Percentiles rank a stretch among this genome's conserved stretches.
These are phyloP conservation scores for Acronicta psi DNA, from an alignment of 2,888 invertebrate genomes.

Conservation along the genomic window DNA sequence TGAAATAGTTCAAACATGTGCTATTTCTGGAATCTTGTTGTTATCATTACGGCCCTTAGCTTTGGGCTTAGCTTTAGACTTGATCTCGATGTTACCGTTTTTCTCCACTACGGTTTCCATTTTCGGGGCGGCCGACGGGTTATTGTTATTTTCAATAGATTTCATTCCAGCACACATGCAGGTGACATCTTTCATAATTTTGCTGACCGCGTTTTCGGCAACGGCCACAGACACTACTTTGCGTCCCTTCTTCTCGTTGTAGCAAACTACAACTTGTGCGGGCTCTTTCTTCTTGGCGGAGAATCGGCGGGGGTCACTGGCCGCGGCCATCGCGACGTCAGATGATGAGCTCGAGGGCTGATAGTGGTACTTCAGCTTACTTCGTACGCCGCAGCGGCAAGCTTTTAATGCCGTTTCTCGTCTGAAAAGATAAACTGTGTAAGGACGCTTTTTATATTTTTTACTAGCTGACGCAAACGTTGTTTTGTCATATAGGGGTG, in stretches of 20 bases:
- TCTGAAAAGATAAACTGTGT: slow-evolving; percentile 56
- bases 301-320: slow-evolving; percentile 16
- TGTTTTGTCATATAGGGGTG: no score
- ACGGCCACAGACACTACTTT: slow-evolving; percentile 58
- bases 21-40: slow-evolving; percentile 62
- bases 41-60: slow-evolving; percentile 40
- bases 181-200: slow-evolving; percentile 18
- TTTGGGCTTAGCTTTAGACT: slow-evolving; percentile 4
- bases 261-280: slow-evolving; percentile 65
- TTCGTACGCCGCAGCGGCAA: slow-evolving; percentile 77
- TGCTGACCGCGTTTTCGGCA: background rate
- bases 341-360: slow-evolving; percentile 78
- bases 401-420: slow-evolving; percentile 70
- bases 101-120: slow-evolving; percentile 67
- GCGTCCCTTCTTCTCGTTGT: slow-evolving; percentile 50
- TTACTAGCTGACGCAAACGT: no score
- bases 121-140: slow-evolving; percentile 2
- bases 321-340: slow-evolving; percentile 56
- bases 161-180: slow-evolving; percentile 55
- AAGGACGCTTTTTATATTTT: no score
- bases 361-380: slow-evolving; percentile 66
- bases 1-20: slow-evolving; percentile 67
- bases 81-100: slow-evolving; percentile 72
- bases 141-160: slow-evolving; percentile 66
- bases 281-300: slow-evolving; percentile 58